phyloP scores from a whole-genome alignment of 1,140 invertebrate genomes.

The Plodia interpunctella region DNA sequence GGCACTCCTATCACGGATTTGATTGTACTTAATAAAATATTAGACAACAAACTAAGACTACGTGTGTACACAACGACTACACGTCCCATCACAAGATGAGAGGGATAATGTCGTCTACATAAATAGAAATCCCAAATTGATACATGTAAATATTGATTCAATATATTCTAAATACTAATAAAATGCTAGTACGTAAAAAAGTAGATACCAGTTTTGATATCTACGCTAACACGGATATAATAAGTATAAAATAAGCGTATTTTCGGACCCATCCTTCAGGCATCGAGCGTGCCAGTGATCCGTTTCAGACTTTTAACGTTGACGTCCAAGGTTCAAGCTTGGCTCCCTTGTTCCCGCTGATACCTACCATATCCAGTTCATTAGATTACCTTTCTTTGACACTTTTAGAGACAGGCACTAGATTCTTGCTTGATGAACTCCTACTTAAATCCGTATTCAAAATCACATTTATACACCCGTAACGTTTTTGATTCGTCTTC shows the following conservation, averaged over 20 bases:
- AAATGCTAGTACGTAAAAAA: constrained; percentile 55
- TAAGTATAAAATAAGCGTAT: constrained; percentile 75
- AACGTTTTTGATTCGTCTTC: constrained; percentile 11
- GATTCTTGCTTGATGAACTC: constrained; percentile 14
- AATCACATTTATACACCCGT: constrained; percentile 19
- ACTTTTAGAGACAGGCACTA: constrained; percentile 21
- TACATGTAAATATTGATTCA: constrained; percentile 25
- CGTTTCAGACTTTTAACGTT: constrained; percentile 66
- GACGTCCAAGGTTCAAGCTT: constrained; percentile 30
- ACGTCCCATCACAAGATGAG: constrained; percentile 25
- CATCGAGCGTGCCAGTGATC: constrained; percentile 44
- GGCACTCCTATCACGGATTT: constrained; percentile 51
- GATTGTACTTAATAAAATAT: constrained; percentile 30
- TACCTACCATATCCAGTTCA: constrained; percentile 13
- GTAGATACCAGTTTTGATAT: constrained; percentile 58
- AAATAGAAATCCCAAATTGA: constrained; percentile 18
- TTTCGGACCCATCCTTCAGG: constrained; percentile 61
- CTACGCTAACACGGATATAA: constrained; percentile 65
- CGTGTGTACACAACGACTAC: constrained; percentile 51
- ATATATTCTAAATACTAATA: constrained; percentile 24
- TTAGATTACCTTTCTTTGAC: constrained; percentile 9
- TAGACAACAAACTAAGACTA: constrained; percentile 39
- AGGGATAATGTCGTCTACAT: constrained; percentile 20
- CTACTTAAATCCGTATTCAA: constrained; percentile 8
- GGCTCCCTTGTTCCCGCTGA: constrained; percentile 15